Percentiles rank a stretch among this genome's conserved stretches.
phyloP scores from a whole-genome alignment of 2,113 vertebrate species.

The Hemibagrus wyckioides region DNA sequence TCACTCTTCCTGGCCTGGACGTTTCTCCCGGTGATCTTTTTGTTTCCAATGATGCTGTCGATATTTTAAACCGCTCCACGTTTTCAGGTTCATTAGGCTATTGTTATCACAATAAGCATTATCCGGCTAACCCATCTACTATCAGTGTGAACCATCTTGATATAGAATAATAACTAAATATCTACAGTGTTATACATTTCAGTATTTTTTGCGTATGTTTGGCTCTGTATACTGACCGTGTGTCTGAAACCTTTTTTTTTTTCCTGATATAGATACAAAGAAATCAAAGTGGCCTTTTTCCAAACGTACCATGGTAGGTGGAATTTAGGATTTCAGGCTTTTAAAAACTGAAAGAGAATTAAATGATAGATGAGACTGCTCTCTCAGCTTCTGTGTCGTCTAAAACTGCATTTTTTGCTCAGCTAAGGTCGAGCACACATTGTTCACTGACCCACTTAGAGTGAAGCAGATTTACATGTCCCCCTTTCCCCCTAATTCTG shows the following conservation, averaged over 20 bases:
- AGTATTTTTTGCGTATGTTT: neutral
- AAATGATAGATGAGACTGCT: neutral
- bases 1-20: constrained; percentile 82
- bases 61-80: constrained; percentile 73
- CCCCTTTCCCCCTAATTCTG: constrained; percentile 53
- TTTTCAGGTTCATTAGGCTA: constrained; percentile 60
- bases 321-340: neutral
- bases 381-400: neutral
- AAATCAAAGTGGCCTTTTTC: constrained; percentile 90
- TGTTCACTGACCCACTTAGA: constrained; percentile 72
- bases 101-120: neutral
- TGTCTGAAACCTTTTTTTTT: neutral
- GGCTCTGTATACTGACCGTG: neutral
- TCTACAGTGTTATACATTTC: neutral
- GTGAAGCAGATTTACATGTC: constrained; percentile 64
- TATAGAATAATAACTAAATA: neutral
- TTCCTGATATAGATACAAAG: constrained; percentile 78
- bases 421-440: constrained; percentile 55
- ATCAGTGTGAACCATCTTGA: neutral
- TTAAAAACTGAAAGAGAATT: neutral
- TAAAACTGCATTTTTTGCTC: constrained; percentile 44
- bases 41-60: constrained; percentile 77
- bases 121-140: neutral
- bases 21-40: constrained; percentile 87
- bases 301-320: constrained; percentile 78